Evolutionary conservation across 1,140 invertebrate species (phyloP).

Genomic region (Diuraphis noxia): DNA sequence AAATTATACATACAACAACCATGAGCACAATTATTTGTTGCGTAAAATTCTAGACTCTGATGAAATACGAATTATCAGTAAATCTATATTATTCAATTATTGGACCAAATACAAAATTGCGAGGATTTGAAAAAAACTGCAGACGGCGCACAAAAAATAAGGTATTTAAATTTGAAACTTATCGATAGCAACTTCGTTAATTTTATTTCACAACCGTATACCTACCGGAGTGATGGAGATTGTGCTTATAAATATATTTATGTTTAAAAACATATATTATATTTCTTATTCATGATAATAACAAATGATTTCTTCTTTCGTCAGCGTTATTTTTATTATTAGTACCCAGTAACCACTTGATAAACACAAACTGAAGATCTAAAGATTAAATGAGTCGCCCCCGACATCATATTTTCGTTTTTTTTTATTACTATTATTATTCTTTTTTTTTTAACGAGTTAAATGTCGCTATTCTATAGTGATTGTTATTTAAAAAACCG

Average conservation of each 20-base stretch:
- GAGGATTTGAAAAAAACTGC: neutral
- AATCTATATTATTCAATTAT: slow-evolving; percentile 21
- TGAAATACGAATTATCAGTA: neutral
- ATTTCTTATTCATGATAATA: neutral
- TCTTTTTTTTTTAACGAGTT: slow-evolving; percentile 18
- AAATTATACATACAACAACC: neutral
- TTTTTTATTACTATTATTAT: neutral
- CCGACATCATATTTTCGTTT: neutral
- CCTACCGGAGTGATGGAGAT: neutral
- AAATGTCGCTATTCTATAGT: slow-evolving; percentile 7
- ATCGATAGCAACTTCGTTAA: neutral
- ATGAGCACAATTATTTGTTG: neutral
- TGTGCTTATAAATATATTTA: neutral
- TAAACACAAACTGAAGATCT: slow-evolving; percentile 9
- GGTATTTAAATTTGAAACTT: slow-evolving; percentile 5
- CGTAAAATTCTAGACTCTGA: neutral
- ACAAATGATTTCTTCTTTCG: slow-evolving; percentile 11
- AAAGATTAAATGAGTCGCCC: slow-evolving; percentile 21
- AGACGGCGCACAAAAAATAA: neutral
- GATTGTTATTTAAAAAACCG: slow-evolving; percentile 45
- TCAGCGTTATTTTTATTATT: slow-evolving; percentile 25
- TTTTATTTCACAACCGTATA: neutral
- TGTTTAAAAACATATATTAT: neutral
- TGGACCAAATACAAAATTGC: neutral
- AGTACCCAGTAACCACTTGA: slow-evolving; percentile 8